Base-by-base conservation (phyloP, 2,797 vertebrate species). In the Linurgus olivaceus region DNA sequence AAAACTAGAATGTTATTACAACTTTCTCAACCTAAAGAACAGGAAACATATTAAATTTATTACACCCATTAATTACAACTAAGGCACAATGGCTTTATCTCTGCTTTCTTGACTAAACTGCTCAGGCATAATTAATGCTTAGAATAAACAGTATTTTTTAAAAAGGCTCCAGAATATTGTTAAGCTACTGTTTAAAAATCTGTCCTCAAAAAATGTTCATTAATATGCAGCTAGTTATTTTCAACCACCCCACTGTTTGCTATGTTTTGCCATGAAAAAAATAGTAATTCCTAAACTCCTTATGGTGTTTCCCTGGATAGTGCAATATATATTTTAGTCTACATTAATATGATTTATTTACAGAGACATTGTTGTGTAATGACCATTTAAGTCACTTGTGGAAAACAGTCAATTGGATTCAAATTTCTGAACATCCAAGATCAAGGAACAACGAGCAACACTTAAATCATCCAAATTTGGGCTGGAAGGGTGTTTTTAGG, bases 261-360 rank as follows among this genome's bases (percentile, higher is more conserved):
- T 51, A 1, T 16, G 17, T 44, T 89, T 74, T 74, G n/a, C 26
- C 14, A 57, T 16, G 14, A 57, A 63, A 73, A 84, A 81, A 76
- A 1, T 0, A 72, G 0, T 9, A 76, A 35, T 13, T 57, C 47
- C 65, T 48, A 50, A 70, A 71, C 6, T 62, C 5, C 0, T 51
- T 35, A 19, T 6, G 35, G 37, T 1, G 0, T 47, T 91, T 13
- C 77, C 48, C 65, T 68, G 26, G 28, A 65, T 3, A 80, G 15
- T 7, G 28, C 48, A 82, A 17, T 42, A 28, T 7, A 44, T 23
- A 37, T 57, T 88, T 80, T 51, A 68, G n/a, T 37, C 44, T 67
- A 54, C 18, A n/a, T 59, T 74, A 37, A 61, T 25, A 52, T 19
- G 10, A 54, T 61, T 77, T 75, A 66, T 40, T 89, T 71, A 77